Conservation (phyloP, 2,888 invertebrate genomes). For the Drosophila sordidula region DNA sequence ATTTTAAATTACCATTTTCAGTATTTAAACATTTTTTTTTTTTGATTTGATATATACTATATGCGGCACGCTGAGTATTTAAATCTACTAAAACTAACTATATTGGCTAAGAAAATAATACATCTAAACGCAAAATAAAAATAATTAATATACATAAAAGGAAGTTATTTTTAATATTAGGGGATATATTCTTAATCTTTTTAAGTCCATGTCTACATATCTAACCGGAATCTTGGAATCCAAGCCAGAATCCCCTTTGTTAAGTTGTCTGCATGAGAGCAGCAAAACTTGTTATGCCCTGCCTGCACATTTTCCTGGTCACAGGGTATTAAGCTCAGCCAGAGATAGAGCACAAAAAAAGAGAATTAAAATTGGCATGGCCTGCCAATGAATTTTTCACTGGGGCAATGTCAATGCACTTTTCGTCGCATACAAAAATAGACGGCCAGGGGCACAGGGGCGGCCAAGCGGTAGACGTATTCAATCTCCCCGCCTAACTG, state of each 20-base stretch:
- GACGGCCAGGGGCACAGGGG: constrained; percentile 10
- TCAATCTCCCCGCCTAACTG: constrained; percentile 37
- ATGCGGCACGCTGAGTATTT: too few relatives aligned
- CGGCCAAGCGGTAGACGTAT: constrained; percentile 14
- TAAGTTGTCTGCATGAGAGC: background rate
- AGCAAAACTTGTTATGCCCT: background rate
- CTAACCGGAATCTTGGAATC: too few relatives aligned
- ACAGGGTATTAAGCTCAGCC: constrained; percentile 33
- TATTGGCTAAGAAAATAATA: too few relatives aligned
- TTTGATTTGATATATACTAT: too few relatives aligned
- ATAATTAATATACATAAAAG: too few relatives aligned
- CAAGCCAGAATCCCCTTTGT: background rate
- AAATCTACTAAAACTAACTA: too few relatives aligned
- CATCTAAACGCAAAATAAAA: too few relatives aligned
- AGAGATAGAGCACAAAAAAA: constrained; percentile 27
- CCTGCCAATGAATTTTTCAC: constrained; percentile 71
- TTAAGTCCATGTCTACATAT: too few relatives aligned
- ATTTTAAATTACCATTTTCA: too few relatives aligned
- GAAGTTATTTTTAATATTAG: too few relatives aligned
- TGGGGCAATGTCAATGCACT: constrained; percentile 75
- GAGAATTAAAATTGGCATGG: constrained; percentile 66
- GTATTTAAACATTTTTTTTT: too few relatives aligned
- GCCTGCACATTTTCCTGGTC: background rate
- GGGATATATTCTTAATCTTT: too few relatives aligned
- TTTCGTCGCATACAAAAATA: constrained; percentile 62